phyloP scores from a whole-genome alignment of 35 echinoderm and acorn worm genomes.

The Heliocidaris tuberculata region DNA sequence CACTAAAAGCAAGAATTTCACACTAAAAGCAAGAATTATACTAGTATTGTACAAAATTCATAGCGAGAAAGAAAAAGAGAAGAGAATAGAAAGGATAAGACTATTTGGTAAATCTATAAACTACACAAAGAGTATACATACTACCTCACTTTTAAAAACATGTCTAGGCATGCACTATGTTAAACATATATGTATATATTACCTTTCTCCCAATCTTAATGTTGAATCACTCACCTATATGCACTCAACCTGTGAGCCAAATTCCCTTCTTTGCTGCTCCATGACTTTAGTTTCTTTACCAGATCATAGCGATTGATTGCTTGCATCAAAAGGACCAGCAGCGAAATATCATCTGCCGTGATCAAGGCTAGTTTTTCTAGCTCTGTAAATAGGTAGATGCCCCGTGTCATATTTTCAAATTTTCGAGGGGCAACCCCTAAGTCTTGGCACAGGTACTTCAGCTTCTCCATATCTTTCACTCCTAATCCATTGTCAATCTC shows the following conservation, averaged over 20 bases:
- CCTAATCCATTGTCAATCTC: conserved; percentile 35
- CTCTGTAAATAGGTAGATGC: conserved; percentile 38
- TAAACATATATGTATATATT: no score
- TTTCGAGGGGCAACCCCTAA: conserved; percentile 44
- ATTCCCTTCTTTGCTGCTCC: conserved; percentile 26
- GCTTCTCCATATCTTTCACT: conserved; percentile 39
- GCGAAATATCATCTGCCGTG: conserved; percentile 26
- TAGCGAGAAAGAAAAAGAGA: no score
- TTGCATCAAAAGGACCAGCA: conserved; percentile 15
- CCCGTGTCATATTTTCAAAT: not conserved
- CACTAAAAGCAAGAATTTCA: no score
- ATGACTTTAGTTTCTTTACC: conserved; percentile 34
- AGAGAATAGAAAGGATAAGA: no score
- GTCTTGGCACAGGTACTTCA: conserved; percentile 49
- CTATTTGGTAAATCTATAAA: no score
- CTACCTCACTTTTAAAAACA: no score
- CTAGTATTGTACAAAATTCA: no score
- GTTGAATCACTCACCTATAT: conserved; percentile 16
- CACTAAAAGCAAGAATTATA: no score
- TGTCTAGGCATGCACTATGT: no score
- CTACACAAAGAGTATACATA: no score
- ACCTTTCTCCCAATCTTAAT: not conserved
- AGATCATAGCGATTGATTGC: conserved; percentile 48
- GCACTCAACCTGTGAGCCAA: conserved; percentile 23
- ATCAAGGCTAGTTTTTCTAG: conserved; percentile 13